A percentile compares a stretch with the other conserved stretches of the same genome.
Conservation (phyloP, 2,797 vertebrate genomes). For the Gymnocypris eckloni region DNA sequence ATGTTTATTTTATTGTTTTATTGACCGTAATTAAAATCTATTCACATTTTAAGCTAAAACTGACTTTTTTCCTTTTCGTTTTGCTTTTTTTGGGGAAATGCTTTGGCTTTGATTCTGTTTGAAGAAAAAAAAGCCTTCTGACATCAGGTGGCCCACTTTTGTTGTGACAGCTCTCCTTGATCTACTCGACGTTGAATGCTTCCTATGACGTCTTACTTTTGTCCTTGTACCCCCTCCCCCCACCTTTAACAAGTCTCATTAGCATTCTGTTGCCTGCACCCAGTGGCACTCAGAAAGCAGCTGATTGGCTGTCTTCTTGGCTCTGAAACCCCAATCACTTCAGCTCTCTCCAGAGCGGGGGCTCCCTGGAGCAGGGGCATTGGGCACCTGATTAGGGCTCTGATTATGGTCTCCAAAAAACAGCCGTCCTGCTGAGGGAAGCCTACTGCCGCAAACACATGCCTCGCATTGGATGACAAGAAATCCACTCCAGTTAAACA, state of each 20-base stretch:
- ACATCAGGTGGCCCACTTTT: conserved; percentile 23
- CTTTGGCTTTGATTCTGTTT: neutral
- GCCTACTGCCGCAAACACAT: conserved; percentile 30
- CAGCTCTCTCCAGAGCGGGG: conserved; percentile 29
- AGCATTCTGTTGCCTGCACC: conserved; percentile 19
- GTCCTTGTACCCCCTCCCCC: neutral
- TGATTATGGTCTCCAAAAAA: conserved; percentile 49
- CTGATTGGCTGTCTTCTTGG: conserved; percentile 45
- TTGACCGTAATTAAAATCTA: neutral
- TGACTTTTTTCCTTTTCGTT: neutral
- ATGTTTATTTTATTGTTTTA: neutral
- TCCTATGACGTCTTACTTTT: conserved; percentile 16
- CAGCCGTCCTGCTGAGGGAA: conserved; percentile 43
- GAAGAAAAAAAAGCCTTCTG: neutral
- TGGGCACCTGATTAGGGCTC: conserved; percentile 49
- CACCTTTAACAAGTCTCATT: conserved; percentile 1
- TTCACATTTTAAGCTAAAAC: neutral
- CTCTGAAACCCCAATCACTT: conserved; percentile 55
- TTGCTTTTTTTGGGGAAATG: neutral
- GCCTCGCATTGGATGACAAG: conserved; percentile 10
- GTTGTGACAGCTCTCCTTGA: neutral
- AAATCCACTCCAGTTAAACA: conserved; percentile 46
- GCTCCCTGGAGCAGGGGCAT: conserved; percentile 38
- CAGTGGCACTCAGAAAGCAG: conserved; percentile 28
- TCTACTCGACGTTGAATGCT: neutral